These are phyloP conservation scores for Tyrannus savana DNA, from an alignment of 2,113 vertebrate genomes.

Conservation along the genomic window DNA sequence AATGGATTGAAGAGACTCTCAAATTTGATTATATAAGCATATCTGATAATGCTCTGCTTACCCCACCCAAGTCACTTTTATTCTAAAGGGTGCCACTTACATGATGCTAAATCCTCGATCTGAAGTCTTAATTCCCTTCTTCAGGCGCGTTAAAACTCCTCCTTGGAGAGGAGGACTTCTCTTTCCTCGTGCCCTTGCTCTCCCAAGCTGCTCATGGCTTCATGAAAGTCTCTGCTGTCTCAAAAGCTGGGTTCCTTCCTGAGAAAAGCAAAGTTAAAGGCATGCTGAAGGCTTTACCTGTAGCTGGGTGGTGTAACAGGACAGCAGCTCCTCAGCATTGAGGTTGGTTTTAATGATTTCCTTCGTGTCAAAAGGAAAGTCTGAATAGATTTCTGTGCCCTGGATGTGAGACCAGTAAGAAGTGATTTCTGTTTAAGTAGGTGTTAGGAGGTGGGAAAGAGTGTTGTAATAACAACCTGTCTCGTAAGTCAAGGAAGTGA, in stretches of 20 bases:
- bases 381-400: slow-evolving; percentile 26
- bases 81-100: background rate
- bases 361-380: background rate
- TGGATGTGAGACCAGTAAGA: background rate
- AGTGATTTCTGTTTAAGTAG: slow-evolving; percentile 43
- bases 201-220: background rate
- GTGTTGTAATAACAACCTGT: background rate
- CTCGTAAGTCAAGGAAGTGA: slow-evolving; percentile 12
- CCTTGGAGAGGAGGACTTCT: background rate
- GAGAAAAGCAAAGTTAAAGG: background rate
- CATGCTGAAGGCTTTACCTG: background rate
- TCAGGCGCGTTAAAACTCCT: background rate
- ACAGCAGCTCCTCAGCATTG: background rate
- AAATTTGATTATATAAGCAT: background rate
- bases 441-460: slow-evolving; percentile 42
- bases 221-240: background rate
- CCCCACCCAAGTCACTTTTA: background rate
- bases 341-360: slow-evolving; percentile 20
- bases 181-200: background rate
- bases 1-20: background rate
- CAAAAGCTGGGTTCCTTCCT: background rate
- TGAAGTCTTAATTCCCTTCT: background rate
- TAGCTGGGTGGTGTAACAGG: background rate
- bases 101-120: background rate
- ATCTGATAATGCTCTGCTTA: background rate